phyloP scores from a whole-genome alignment of 2,113 vertebrate genomes.

The Hemiscyllium ocellatum region DNA sequence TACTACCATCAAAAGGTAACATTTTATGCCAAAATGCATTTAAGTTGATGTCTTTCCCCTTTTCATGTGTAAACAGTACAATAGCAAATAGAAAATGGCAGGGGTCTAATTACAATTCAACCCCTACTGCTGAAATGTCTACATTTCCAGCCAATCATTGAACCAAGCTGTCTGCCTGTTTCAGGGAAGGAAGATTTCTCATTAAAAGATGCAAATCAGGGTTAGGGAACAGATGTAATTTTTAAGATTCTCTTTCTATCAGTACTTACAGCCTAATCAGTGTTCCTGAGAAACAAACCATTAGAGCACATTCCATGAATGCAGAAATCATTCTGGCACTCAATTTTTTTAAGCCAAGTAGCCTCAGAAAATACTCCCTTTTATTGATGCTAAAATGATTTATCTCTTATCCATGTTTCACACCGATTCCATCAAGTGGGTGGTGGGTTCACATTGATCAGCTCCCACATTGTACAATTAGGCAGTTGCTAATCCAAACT shows the following conservation, averaged over 20 bases:
- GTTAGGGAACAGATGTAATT: background rate
- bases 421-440: too few relatives aligned
- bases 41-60: background rate
- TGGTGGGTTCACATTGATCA: too few relatives aligned
- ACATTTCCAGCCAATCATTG: background rate
- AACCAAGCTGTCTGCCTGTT: background rate
- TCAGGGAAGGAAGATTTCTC: background rate
- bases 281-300: background rate
- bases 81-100: background rate
- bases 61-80: background rate
- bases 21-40: background rate
- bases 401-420: too few relatives aligned
- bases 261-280: background rate
- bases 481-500: too few relatives aligned
- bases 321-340: background rate
- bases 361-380: too few relatives aligned
- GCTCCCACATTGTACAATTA: too few relatives aligned
- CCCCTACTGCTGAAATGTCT: background rate
- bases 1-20: background rate
- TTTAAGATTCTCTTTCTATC: background rate
- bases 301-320: background rate
- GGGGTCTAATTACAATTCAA: background rate
- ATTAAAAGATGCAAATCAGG: background rate
- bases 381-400: too few relatives aligned
- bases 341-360: background rate